Percentiles rank a stretch among this genome's conserved stretches.
phyloP scores from a whole-genome alignment of 35 echinoderm and acorn worm genomes.

The Diadema setosum region DNA sequence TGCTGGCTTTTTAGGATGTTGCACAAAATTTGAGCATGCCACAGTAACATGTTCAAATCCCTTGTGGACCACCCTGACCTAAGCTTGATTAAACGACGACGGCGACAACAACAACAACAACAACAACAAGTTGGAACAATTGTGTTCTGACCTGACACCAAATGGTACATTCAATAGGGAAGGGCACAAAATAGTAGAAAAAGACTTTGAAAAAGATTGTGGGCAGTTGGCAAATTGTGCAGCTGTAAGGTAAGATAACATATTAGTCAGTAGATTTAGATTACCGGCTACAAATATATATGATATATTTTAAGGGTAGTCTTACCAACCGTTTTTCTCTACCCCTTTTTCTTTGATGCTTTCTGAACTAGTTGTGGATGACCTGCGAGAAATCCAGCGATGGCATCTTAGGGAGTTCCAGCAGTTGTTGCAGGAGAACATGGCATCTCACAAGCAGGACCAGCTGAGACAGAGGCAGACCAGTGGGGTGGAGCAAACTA shows the following conservation, averaged over 20 bases:
- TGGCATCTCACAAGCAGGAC: neutral
- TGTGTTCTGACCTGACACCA: too few relatives aligned
- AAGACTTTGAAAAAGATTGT: neutral
- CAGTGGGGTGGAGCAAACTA: neutral
- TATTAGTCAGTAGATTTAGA: neutral
- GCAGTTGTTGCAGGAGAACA: neutral
- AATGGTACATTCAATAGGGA: neutral
- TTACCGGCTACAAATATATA: neutral
- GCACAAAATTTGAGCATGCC: too few relatives aligned
- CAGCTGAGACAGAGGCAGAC: neutral
- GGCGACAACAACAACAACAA: too few relatives aligned
- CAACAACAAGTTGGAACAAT: too few relatives aligned
- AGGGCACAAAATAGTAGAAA: neutral
- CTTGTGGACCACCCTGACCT: too few relatives aligned
- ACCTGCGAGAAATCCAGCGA: constrained; percentile 77
- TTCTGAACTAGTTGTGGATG: constrained; percentile 64
- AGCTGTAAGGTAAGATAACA: neutral
- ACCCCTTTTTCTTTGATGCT: neutral
- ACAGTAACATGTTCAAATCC: too few relatives aligned
- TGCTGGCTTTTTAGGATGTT: too few relatives aligned
- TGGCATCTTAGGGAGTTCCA: constrained; percentile 77
- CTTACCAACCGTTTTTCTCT: too few relatives aligned
- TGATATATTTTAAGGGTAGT: too few relatives aligned
- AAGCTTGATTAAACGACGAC: too few relatives aligned
- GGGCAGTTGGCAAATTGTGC: neutral